Conservation (phyloP, 35 echinoderm and acorn worm genomes). For the Apostichopus parvimensis region DNA sequence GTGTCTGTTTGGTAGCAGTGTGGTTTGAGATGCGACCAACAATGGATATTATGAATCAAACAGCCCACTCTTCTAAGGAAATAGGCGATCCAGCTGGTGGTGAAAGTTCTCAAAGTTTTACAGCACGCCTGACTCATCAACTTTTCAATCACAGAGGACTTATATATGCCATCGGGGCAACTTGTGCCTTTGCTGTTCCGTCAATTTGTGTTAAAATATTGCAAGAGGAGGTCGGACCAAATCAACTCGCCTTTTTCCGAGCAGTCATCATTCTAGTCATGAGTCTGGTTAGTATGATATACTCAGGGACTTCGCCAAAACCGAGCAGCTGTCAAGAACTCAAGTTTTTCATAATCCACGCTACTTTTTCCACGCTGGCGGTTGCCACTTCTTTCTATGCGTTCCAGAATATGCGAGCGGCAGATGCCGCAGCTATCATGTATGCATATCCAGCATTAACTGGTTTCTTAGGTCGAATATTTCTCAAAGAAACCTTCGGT, state of each 20-base stretch:
- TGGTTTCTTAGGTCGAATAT: neutral
- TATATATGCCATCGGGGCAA: conserved; percentile 14
- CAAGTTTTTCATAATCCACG: conserved; percentile 13
- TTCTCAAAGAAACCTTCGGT: conserved; percentile 18
- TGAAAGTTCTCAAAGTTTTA: neutral
- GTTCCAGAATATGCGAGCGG: conserved; percentile 24
- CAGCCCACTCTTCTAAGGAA: too few relatives aligned
- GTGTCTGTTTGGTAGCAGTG: too few relatives aligned
- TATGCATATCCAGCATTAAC: conserved; percentile 18
- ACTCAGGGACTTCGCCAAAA: neutral
- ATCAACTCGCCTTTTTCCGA: neutral
- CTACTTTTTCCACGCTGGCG: conserved; percentile 3
- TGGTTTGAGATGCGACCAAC: too few relatives aligned
- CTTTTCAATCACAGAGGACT: conserved; percentile 7
- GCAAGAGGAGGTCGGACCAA: neutral
- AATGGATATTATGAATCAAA: too few relatives aligned
- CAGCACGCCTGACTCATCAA: neutral
- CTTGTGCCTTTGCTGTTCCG: neutral
- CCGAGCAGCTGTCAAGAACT: neutral
- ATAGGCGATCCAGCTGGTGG: too few relatives aligned
- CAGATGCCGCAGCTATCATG: conserved; percentile 24
- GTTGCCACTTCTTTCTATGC: conserved; percentile 13
- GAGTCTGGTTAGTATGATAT: neutral
- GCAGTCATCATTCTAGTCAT: neutral
- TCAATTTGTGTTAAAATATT: conserved; percentile 34